Base-by-base conservation (phyloP, 2,113 vertebrate genomes). In the Brachyhypopomus gauderio region DNA sequence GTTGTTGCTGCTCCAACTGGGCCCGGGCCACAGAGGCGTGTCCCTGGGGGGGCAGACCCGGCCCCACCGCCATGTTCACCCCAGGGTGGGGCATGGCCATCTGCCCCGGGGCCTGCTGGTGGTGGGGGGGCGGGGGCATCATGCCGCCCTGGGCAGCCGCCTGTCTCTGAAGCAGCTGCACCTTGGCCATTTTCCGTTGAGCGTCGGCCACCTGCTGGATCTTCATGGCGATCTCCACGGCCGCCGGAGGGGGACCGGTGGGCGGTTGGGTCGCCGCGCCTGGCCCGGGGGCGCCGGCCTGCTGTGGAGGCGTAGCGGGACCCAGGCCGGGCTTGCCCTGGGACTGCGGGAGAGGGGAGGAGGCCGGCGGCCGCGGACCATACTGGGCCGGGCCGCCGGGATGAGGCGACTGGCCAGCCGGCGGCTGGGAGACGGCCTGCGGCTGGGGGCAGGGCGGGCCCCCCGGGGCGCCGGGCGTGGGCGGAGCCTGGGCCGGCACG, bases 191-290 rank as follows among this genome's bases (percentile, higher is more conserved):
- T 91, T 98, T 97, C 86, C 97, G 93, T 87, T 98, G 97, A 4
- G 96, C 96, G 74, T 99, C 96, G 0, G 98, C 98, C 6, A 97
- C 96, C 85, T 96, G 94, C 85, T 99, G 97, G 85, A 99, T 99
- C 92, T 98, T 97, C 95, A 98, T 95, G 5, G 98, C 97, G 76
- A 98, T 97, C 87, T 99, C 98, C 82, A 99, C 96, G 0, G 98
- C 98, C n/a, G 97, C 97, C 0, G 95, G 94, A n/a, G 98, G 98
- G 34, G 98, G 98, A 0, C 96, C 96, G 0, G 94, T 91, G 80
- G 74, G 89, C 85, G 27, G 90, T 84, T 90, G 90, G n/a, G n/a
- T n/a, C n/a, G n/a, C n/a, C n/a, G n/a, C n/a, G n/a, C n/a, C n/a
- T 14, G 1, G 91, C 56, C 87, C 85, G 63, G 59, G 95, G 90